Evolutionary conservation across 1,140 invertebrate species (phyloP), one percentile per base, ranked within the genome.

Genomic region (Drosophila nebulosa): DNA sequence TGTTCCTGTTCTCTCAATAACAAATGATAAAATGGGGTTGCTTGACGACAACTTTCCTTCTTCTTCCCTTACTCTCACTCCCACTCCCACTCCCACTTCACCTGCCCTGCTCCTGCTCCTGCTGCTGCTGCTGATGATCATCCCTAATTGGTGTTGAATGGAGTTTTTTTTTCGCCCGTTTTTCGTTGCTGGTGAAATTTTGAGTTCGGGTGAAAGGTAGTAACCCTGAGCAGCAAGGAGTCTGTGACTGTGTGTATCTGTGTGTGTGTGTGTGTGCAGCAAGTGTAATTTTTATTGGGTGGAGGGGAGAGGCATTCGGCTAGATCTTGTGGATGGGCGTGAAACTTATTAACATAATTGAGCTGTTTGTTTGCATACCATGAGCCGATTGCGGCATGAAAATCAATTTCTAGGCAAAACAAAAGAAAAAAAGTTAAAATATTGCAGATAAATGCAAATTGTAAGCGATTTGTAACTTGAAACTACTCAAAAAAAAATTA

Each of bases 71-170:
- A 7, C 12, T 7, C 14, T 10, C 24, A 14, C 36, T 22, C 21
- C 57, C 35, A 36, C 18, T 21, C 36, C 5, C 4, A 16, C 32
- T 56, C 24, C 65, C 30, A 22, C 21, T 39, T 21, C 46, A 16
- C 12, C 56, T 12, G 61, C 50, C 53, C 51, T 56, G 12, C 30
- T 58, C 26, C 57, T 64, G 26, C 50, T 52, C 9, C 56, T 63
- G 7, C 26, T 39, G 12, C 39, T 57, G 42, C 35, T 57, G 2
- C 56, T 60, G 77, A 66, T 88, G 69, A 78, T 84, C 78, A 78
- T 76, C 74, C 78, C 78, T 84, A 80, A 84, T 84, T 84, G 78
- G 78, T 81, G 79, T 80, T 84, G 83, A 81, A 80, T 84, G 72
- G 69, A 83, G 64, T 79, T 74, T 76, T 64, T 73, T 75, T 72